A percentile compares a stretch with the other conserved stretches of the same genome.
Evolutionary conservation across 2,113 vertebrate genomes (phyloP).

Genomic region (Neolamprologus falcicula): DNA sequence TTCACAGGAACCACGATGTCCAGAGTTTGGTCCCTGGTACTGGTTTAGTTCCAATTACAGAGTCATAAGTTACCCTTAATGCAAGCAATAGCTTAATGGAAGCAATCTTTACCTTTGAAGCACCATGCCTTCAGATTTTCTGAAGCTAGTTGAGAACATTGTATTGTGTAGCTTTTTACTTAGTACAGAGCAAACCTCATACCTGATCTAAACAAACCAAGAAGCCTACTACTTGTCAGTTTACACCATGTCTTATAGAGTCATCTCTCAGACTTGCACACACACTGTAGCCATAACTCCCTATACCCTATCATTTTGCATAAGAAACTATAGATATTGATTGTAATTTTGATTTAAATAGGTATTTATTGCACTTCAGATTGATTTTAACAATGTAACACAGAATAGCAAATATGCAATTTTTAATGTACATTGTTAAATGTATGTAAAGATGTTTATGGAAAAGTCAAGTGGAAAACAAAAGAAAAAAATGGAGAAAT

Average conservation of each 20-base stretch:
- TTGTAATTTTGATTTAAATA: background rate
- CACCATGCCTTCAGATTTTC: background rate
- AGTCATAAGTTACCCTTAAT: background rate
- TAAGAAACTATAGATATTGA: background rate
- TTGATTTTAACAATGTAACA: background rate
- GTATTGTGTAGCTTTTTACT: background rate
- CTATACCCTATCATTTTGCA: background rate
- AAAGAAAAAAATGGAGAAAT: background rate
- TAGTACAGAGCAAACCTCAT: background rate
- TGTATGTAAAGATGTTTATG: background rate
- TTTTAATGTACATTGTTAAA: background rate
- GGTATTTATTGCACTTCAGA: background rate
- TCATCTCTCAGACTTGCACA: background rate
- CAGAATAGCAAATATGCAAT: background rate
- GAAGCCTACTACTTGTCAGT: background rate
- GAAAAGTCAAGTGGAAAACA: background rate
- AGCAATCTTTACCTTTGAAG: background rate
- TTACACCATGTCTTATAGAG: background rate
- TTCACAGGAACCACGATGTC: background rate
- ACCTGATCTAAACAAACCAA: background rate
- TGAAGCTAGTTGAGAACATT: background rate
- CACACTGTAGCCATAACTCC: background rate
- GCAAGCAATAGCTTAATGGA: background rate
- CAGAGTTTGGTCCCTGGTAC: background rate
- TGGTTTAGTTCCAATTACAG: background rate